Evolutionary conservation across 2,797 vertebrate genomes (phyloP).

Genomic region (Sorex maritimensis): DNA sequence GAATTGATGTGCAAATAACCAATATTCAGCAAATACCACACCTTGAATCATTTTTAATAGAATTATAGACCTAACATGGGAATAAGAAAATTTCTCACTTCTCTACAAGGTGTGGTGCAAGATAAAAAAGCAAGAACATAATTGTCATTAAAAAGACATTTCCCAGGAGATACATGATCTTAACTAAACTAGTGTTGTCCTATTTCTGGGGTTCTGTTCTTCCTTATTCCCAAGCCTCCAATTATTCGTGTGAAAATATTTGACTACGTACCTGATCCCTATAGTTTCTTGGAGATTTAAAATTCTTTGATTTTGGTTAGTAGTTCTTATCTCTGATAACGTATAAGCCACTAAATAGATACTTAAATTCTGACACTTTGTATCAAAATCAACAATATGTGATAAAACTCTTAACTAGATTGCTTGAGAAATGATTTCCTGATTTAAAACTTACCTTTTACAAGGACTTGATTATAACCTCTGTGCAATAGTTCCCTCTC

Average conservation of each 20-base stretch:
- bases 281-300: not conserved
- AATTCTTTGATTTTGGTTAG: slow-evolving; percentile 19
- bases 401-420: not conserved
- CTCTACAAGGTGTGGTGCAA: not conserved
- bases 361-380: not conserved
- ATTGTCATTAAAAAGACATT: not conserved
- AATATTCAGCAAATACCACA: not conserved
- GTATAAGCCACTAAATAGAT: not conserved
- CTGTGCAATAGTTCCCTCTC: not conserved
- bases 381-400: slow-evolving; percentile 21
- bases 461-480: not conserved
- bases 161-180: not conserved
- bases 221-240: not conserved
- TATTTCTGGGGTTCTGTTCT: not conserved
- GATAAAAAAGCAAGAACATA: slow-evolving; percentile 20
- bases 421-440: not conserved
- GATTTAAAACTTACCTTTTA: not conserved
- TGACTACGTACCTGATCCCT: not conserved
- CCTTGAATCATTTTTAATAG: not conserved
- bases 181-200: not conserved
- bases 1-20: not conserved
- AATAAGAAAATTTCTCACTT: slow-evolving; percentile 4
- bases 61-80: not conserved
- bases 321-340: not conserved
- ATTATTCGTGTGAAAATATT: not conserved